A percentile compares a stretch with the other conserved stretches of the same genome.
phyloP scores from a whole-genome alignment of 1,140 invertebrate genomes.

The Dinothrombium tinctorium region DNA sequence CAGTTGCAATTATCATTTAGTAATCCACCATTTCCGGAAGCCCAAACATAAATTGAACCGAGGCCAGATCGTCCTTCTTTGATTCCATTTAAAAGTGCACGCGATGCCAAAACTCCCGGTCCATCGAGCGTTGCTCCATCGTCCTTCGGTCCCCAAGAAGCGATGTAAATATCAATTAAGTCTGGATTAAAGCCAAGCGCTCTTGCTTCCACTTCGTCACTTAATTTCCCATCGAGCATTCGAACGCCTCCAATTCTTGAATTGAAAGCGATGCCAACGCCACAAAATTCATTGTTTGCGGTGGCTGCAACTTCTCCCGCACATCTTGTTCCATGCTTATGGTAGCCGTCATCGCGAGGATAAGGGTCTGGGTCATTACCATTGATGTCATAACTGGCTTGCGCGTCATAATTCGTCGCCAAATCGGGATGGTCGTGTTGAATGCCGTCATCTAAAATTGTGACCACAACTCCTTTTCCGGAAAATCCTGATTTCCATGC shows the following conservation, averaged over 20 bases:
- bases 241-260: slow-evolving; percentile 81
- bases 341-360: slow-evolving; percentile 38
- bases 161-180: slow-evolving; percentile 93
- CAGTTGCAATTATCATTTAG: slow-evolving; percentile 92
- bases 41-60: slow-evolving; percentile 96
- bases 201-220: slow-evolving; percentile 86
- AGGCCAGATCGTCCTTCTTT: slow-evolving; percentile 72
- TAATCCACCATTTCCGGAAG: slow-evolving; percentile 84
- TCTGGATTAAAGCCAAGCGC: slow-evolving; percentile 79
- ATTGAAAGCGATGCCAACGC: slow-evolving; percentile 91
- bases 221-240: slow-evolving; percentile 95
- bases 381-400: slow-evolving; percentile 88
- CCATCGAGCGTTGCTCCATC: slow-evolving; percentile 96
- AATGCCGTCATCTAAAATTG: slow-evolving; percentile 30
- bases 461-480: slow-evolving; percentile 26
- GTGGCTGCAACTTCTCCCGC: slow-evolving; percentile 96
- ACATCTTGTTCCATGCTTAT: slow-evolving; percentile 66
- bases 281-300: slow-evolving; percentile 87
- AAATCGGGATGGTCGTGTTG: slow-evolving; percentile 20
- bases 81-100: slow-evolving; percentile 85
- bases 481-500: slow-evolving; percentile 25
- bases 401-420: slow-evolving; percentile 35
- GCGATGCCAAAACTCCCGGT: slow-evolving; percentile 74
- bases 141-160: slow-evolving; percentile 89
- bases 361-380: slow-evolving; percentile 78